Evolutionary conservation across 2,113 vertebrate genomes (phyloP).

Genomic region (Oenanthe oenanthe): DNA sequence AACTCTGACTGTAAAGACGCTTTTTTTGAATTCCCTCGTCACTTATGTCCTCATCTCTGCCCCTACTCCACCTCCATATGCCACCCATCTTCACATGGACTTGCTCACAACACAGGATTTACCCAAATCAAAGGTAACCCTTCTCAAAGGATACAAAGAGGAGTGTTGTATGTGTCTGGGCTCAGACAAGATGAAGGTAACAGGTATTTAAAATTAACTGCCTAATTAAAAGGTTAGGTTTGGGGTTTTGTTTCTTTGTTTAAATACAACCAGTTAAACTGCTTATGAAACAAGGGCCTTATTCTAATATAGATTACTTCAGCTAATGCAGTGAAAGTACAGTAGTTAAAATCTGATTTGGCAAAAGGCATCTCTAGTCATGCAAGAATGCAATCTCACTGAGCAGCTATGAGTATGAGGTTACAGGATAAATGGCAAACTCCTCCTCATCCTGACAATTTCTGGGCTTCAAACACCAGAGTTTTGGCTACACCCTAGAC

Average conservation of each 20-base stretch:
- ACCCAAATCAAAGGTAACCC: background rate
- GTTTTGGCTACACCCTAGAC: background rate
- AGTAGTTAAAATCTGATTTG: background rate
- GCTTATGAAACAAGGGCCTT: background rate
- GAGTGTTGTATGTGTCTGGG: background rate
- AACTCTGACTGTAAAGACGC: background rate
- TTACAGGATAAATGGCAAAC: background rate
- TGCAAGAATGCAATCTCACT: background rate
- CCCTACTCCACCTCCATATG: background rate
- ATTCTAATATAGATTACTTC: background rate
- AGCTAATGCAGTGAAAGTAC: background rate
- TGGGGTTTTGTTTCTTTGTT: background rate
- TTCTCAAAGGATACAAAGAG: background rate
- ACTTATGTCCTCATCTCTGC: rapidly evolving
- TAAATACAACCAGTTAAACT: background rate
- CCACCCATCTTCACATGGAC: background rate
- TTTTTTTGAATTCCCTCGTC: background rate
- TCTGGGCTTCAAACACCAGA: background rate
- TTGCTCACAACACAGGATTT: background rate
- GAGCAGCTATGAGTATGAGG: background rate
- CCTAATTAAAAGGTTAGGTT: background rate
- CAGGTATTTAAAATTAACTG: background rate
- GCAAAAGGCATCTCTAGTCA: background rate
- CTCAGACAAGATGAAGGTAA: background rate
- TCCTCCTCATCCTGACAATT: background rate